Evolutionary conservation across 2,888 invertebrate genomes (phyloP).

Genomic region (Rhimphoctona megacephalus): DNA sequence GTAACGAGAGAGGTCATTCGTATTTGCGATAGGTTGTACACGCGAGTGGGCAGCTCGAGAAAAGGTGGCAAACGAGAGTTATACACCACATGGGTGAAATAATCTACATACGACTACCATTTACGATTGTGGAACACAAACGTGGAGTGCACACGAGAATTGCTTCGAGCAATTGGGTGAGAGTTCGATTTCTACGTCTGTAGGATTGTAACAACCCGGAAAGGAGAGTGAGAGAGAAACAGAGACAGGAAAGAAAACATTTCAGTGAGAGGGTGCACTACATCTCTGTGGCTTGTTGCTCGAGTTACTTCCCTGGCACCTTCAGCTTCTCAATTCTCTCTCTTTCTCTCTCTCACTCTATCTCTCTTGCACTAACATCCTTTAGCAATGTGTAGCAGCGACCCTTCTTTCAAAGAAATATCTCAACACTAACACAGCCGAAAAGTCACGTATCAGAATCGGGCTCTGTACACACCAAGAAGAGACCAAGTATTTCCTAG

Average conservation of each 20-base stretch:
- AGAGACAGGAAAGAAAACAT: slow-evolving; percentile 40
- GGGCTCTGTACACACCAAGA: background rate
- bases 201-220: slow-evolving; percentile 65
- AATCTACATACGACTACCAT: slow-evolving; percentile 28
- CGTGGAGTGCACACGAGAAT: slow-evolving; percentile 35
- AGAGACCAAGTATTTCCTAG: slow-evolving; percentile 73
- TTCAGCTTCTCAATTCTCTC: slow-evolving; percentile 64
- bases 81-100: slow-evolving; percentile 2
- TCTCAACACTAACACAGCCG: slow-evolving; percentile 8
- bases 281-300: slow-evolving; percentile 80
- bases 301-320: slow-evolving; percentile 77
- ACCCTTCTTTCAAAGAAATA: slow-evolving; percentile 47
- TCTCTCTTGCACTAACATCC: slow-evolving; percentile 67
- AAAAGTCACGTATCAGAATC: slow-evolving; percentile 39
- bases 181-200: slow-evolving; percentile 63
- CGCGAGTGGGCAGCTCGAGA: slow-evolving; percentile 35
- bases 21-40: slow-evolving; percentile 41
- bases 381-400: slow-evolving; percentile 15
- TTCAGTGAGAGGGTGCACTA: slow-evolving; percentile 75
- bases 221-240: background rate
- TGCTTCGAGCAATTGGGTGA: slow-evolving; percentile 49
- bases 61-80: slow-evolving; percentile 27
- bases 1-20: slow-evolving; percentile 31
- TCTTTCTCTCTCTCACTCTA: slow-evolving; percentile 60
- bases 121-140: slow-evolving; percentile 6